Base-by-base conservation (phyloP, 2,113 vertebrate species). In the Oryzias celebensis region DNA sequence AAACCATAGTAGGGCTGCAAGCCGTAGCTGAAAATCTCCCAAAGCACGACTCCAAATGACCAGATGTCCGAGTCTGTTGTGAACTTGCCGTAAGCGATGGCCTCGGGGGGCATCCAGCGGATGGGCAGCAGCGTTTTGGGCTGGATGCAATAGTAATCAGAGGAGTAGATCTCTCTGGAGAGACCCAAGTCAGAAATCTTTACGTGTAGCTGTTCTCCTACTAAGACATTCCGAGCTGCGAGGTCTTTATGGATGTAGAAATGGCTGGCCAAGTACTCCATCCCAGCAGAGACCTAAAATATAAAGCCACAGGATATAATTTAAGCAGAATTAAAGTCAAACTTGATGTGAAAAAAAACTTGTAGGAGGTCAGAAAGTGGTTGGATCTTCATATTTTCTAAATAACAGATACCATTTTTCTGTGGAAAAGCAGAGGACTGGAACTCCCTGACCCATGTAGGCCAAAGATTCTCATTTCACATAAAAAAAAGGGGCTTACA, bases 11-110 rank as follows among this genome's bases (percentile, higher is more conserved):
- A 99, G 0, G 97, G 97, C 84, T 98, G 97, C 20, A 98, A 94
- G 44, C 97, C 97, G 14, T 98, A 99, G 87, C 96, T 98, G 90
- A 99, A 99, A 49, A 99, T 94, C 79, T 99, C 97, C 97, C 97
- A 99, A 20, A 99, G 69, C 49, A 99, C 94, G 1, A 99, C 97
- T 2, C 97, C 97, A 12, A 96, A 99, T 0, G 97, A 96, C 97
- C 97, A 99, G 64, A 98, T 94, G 84, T 99, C 97, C 0, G 96
- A 97, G 86, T 98, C 97, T 0, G 94, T 93, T 56, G 94, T 95
- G 90, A 98, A 99, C 87, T 99, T 98, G 43, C 97, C 96, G 0
- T 96, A 98, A 70, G 96, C 41, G 45, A 99, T 96, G 67, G 96
- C 94, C 85, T 99, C 97, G 0, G 95, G 95, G 0, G 97, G 91